Evolutionary conservation across 2,888 invertebrate genomes (phyloP).

Genomic region (Machimus atricapillus): DNA sequence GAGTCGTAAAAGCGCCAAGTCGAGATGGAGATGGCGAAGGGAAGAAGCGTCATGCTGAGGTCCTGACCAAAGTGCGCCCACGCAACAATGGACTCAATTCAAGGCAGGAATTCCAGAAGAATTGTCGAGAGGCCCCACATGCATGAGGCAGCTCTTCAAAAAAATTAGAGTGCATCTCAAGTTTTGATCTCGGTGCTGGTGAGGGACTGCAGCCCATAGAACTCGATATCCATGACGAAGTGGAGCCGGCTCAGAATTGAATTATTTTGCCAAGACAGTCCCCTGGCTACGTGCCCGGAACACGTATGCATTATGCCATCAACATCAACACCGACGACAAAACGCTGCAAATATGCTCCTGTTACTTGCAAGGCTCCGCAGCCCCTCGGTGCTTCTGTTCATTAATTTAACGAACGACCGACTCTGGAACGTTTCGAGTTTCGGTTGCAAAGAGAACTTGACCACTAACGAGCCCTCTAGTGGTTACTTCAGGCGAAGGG

Average conservation of each 20-base stretch:
- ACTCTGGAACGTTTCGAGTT: slow-evolving; percentile 8
- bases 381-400: slow-evolving; percentile 7
- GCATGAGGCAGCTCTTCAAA: background rate
- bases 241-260: background rate
- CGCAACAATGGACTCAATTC: background rate
- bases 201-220: background rate
- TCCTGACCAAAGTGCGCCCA: background rate
- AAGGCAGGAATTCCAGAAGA: background rate
- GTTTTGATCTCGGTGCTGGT: background rate
- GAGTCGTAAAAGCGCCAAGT: background rate
- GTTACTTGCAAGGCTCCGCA: slow-evolving; percentile 6
- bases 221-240: background rate
- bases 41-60: background rate
- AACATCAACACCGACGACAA: background rate
- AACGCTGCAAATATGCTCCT: slow-evolving; percentile 18
- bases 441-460: slow-evolving; percentile 26
- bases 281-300: background rate
- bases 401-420: slow-evolving; percentile 32
- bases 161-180: background rate
- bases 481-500: background rate
- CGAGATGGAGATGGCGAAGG: background rate
- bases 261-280: slow-evolving; percentile 13
- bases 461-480: slow-evolving; percentile 36
- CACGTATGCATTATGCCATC: background rate
- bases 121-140: background rate